Percentiles rank a stretch among this genome's conserved stretches.
Conservation (phyloP, 2,113 vertebrate genomes). For the Lepisosteus oculatus region DNA sequence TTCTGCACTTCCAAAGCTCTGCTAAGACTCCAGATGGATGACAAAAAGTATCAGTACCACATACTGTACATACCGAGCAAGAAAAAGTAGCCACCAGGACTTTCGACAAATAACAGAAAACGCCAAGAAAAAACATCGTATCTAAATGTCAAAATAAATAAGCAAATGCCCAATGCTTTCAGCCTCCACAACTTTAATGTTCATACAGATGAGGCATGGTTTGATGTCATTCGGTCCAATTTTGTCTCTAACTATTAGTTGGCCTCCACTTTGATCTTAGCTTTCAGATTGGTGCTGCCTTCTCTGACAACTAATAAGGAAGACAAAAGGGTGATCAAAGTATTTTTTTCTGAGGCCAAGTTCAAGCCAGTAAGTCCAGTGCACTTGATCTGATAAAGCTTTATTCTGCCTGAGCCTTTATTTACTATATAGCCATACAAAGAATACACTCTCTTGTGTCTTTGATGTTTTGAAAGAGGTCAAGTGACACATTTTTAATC, state of each 20-base stretch:
- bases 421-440: constrained; percentile 49
- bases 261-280: constrained; percentile 82
- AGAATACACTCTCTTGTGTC: constrained; percentile 51
- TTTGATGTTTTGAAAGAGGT: constrained; percentile 57
- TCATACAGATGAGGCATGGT: constrained; percentile 54
- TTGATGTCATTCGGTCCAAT: constrained; percentile 69
- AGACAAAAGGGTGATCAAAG: constrained; percentile 82
- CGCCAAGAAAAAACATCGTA: too few species aligned
- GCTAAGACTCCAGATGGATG: too few species aligned
- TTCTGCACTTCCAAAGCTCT: too few species aligned
- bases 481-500: constrained; percentile 65
- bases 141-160: constrained; percentile 37
- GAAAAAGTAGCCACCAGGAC: background rate
- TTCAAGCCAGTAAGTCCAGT: constrained; percentile 54
- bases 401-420: constrained; percentile 52
- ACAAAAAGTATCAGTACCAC: background rate
- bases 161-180: constrained; percentile 49
- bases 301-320: constrained; percentile 56
- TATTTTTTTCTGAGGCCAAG: constrained; percentile 49
- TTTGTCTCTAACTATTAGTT: constrained; percentile 53
- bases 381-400: constrained; percentile 51
- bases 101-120: background rate
- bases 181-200: constrained; percentile 55
- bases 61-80: background rate
- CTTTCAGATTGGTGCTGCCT: constrained; percentile 60